Conservation (phyloP, 2,888 invertebrate species). For the Dasypogon diadema region DNA sequence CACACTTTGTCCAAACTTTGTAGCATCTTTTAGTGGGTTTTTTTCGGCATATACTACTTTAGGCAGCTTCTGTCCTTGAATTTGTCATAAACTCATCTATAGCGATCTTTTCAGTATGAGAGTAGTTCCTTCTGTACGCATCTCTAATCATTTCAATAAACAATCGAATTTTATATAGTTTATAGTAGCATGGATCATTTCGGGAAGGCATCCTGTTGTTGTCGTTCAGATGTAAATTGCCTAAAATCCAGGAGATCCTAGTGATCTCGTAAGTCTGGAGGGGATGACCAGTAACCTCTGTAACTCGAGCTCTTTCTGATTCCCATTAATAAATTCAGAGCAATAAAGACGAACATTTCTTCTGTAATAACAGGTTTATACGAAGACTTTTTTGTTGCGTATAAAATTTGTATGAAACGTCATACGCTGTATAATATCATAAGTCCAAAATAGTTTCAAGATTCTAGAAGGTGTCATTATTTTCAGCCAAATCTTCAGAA, state of each 20-base stretch:
- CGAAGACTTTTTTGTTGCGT: too few relatives aligned
- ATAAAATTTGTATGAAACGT: too few relatives aligned
- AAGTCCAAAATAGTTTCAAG: too few relatives aligned
- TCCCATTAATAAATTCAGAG: neutral
- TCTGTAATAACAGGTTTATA: too few relatives aligned
- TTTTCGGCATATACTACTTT: conserved; percentile 1
- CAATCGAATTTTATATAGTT: neutral
- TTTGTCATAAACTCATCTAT: neutral
- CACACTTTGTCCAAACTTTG: neutral
- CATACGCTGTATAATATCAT: too few relatives aligned
- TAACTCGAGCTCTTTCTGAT: neutral
- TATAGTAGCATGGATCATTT: neutral
- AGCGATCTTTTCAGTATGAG: neutral
- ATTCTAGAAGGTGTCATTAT: too few relatives aligned
- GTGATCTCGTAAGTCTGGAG: neutral
- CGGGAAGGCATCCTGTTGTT: neutral
- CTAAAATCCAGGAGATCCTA: neutral
- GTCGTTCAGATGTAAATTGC: neutral
- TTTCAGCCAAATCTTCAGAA: too few relatives aligned
- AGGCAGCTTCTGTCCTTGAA: neutral
- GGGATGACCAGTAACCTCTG: neutral
- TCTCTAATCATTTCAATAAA: neutral
- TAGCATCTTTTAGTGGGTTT: neutral
- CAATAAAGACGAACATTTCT: too few relatives aligned
- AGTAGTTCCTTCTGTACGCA: neutral